These are phyloP conservation scores for Pterocles burchelli DNA, from an alignment of 2,113 vertebrate species.

Conservation along the genomic window DNA sequence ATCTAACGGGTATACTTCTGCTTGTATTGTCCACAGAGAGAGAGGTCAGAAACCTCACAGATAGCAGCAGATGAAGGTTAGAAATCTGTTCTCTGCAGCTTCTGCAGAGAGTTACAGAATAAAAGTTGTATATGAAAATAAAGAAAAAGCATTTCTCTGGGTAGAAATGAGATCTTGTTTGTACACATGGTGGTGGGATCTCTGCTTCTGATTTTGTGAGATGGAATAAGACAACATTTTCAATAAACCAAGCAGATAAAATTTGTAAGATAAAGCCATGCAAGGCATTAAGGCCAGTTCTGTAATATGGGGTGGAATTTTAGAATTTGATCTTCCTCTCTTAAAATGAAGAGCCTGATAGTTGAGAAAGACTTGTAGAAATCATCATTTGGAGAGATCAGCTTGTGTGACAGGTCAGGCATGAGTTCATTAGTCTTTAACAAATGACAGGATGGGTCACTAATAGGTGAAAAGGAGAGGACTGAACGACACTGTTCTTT, in stretches of 20 bases:
- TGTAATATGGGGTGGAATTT: background rate
- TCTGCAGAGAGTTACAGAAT: background rate
- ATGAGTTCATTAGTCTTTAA: background rate
- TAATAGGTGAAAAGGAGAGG: background rate
- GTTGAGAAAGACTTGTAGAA: background rate
- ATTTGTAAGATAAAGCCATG: background rate
- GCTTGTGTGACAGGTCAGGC: background rate
- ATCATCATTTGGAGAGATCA: background rate
- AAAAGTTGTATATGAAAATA: background rate
- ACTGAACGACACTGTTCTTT: rapidly evolving
- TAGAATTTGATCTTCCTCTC: background rate
- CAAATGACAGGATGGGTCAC: background rate
- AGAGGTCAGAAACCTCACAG: background rate
- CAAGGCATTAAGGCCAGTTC: background rate
- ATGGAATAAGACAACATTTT: background rate
- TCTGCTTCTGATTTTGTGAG: background rate
- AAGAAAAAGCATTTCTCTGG: background rate
- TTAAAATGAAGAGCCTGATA: background rate
- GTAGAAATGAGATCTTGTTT: background rate
- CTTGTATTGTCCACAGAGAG: background rate
- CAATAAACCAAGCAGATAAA: background rate
- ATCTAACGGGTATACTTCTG: background rate
- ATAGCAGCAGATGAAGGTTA: background rate
- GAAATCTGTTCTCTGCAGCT: background rate
- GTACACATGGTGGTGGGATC: rapidly evolving